Conservation (phyloP, 2,797 vertebrate genomes). For the Okamejei kenojei region DNA sequence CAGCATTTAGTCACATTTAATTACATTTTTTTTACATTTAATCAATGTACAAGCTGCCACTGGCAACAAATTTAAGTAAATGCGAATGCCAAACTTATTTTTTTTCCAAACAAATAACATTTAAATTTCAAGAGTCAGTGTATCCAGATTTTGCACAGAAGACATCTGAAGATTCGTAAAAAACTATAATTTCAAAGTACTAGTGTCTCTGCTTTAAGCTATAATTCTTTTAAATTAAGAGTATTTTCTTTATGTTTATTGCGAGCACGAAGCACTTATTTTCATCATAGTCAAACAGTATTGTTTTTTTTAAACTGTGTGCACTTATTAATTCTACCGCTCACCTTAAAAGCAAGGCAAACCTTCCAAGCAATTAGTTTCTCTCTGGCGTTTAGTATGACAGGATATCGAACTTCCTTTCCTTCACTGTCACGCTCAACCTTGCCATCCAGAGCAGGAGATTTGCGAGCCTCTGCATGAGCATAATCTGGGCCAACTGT, state of each 20-base stretch:
- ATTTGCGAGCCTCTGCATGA: conserved; percentile 80
- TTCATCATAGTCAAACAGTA: background rate
- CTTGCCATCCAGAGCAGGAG: conserved; percentile 78
- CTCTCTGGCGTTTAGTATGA: conserved; percentile 79
- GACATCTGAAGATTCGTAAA: background rate
- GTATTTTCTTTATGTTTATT: background rate
- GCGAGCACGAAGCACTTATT: background rate
- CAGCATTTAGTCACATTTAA: background rate
- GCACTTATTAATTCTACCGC: background rate
- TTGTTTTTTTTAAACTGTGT: background rate
- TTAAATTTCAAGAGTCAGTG: background rate
- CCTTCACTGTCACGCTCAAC: conserved; percentile 81
- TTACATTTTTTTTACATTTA: background rate
- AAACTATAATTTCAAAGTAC: background rate
- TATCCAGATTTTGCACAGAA: background rate
- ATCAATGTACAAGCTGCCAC: background rate
- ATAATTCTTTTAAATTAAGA: background rate
- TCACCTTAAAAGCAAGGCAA: conserved; percentile 82
- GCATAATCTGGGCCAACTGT: conserved; percentile 82
- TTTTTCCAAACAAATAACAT: background rate
- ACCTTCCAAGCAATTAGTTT: conserved; percentile 86
- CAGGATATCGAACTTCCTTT: conserved; percentile 80
- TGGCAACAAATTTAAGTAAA: background rate
- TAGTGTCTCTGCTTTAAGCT: background rate
- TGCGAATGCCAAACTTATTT: background rate